Base-by-base conservation (phyloP, 2,113 vertebrate genomes). In the Gymnobelideus leadbeateri region DNA sequence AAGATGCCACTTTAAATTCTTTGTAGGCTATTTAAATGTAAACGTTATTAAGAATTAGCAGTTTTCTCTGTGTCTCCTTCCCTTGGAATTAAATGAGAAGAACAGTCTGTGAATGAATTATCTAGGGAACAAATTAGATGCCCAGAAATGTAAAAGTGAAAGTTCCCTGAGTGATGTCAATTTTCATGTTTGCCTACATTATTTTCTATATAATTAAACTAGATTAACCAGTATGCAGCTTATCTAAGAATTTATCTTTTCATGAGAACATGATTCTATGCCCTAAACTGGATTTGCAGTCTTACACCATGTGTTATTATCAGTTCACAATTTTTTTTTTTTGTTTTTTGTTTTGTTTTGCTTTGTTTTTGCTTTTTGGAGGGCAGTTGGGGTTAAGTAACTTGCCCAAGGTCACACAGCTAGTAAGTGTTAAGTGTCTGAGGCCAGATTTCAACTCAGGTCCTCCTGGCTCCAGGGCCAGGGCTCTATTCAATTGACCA, bases 1-100 rank as follows among this genome's bases (percentile, higher is more conserved):
- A 90, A 89, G 77, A 3, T 51, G 1, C 24, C 91, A 61, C 8
- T 93, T 90, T 91, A 92, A 91, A 92, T 94, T 92, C 92, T 95
- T 89, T 92, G 92, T 92, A 26, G 24, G 43, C 28, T 89, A 92
- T 89, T 93, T 96, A 92, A 90, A 90, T 26, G 46, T 50, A 90
- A 92, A 55, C 19, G 77, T 89, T 92, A 91, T 68, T 93, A 94
- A 49, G n/a, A 19, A 89, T 90, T 90, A 90, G 89, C 89, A 50
- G 4, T 94, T 92, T 94, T 89, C 2, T 93, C 46, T 91, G 12
- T 92, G 93, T 43, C 0, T 2, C 26, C n/a, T 94, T 89, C 54
- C 92, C 16, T 24, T 51, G 90, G 90, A 91, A 89, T 37, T 16
- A 2, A 89, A 68, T 90, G 43, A 31, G 89, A 28, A 37, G 55